Evolutionary conservation across 2,797 vertebrate species (phyloP), one percentile per base, ranked within the genome.

Genomic region (Glossophaga mutica): DNA sequence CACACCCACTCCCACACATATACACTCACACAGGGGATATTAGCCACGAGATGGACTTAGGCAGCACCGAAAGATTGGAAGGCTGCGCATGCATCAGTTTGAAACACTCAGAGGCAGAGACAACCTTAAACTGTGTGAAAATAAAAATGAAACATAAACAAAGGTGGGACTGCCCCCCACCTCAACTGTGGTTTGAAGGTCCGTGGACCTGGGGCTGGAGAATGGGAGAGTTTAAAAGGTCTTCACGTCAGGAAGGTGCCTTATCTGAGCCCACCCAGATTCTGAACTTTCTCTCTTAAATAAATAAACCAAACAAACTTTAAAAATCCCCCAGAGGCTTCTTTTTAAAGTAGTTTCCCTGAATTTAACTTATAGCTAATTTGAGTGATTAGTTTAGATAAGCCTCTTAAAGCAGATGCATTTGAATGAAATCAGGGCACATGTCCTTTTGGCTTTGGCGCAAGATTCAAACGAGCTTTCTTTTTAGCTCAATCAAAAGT

Each of bases 361-460:
- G 97, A 98, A 98, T 98, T 98, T 98, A 98, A 98, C 98, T 98
- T 98, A 98, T 95, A 97, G 98, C 98, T 98, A 98, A 99, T 99
- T 99, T 99, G 98, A 98, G 98, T 98, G 98, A 98, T 98, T 98
- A 98, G 97, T 98, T 98, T 98, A 97, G 98, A 98, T 98, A 98
- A 99, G 98, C 98, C 87, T 98, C 98, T 99, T 99, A 98, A 97
- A 98, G 97, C 97, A 98, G 98, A 98, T 98, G 96, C 97, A 98
- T 98, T 98, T 98, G 98, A 98, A 98, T 98, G 98, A 98, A 98
- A 98, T 98, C 98, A 95, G 97, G 98, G 96, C 98, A 98, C 98
- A 98, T 98, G 98, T 97, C 97, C 97, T 98, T 98, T 98, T 98
- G 98, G 98, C 97, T 97, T 94, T 92, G 92, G 95, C 96, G 97